Evolutionary conservation across 1,140 invertebrate species (phyloP), one percentile per base, ranked within the genome.

Genomic region (Melanaphis sacchari): DNA sequence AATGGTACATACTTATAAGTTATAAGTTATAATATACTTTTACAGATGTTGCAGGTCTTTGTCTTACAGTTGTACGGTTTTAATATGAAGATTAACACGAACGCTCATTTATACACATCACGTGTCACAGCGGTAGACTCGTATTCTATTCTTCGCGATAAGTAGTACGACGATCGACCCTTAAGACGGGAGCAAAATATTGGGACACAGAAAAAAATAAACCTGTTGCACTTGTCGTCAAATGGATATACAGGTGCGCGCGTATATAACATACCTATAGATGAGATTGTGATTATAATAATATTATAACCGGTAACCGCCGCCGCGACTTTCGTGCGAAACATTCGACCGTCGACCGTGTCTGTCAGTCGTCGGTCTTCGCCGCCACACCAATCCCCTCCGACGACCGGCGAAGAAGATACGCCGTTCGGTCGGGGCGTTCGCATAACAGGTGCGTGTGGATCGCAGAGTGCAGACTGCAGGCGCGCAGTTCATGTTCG

Each of bases 301-400:
- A 59, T 31, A 11, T 31, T 66, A 66, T n/a, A 76, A 76, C 59
- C 59, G 31, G 59, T 76, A 76, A 76, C 59, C n/a, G 59, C 31
- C 59, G 59, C 59, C 59, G 59, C n/a, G 59, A 76, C 59, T 76
- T 76, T 76, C 59, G 59, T 76, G 59, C 59, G 59, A 76, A 76
- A 76, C 59, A 76, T 76, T 76, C n/a, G 59, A 76, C 59, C 59
- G 59, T 66, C 59, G 59, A 66, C 59, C 59, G 59, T 6, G n/a
- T 76, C 59, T n/a, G 59, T n/a, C 31, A n/a, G 59, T n/a, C 59
- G 59, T n/a, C 59, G 59, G 59, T 76, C 59, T n/a, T 76, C 15
- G 59, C 15, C 59, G 18, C 59, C n/a, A 18, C 3, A n/a, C 59
- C 59, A 31, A 76, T 76, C 59, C 59, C 59, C 59, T 18, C 59